Evolutionary conservation across 2,797 vertebrate species (phyloP).

Genomic region (Silurus lanzhouensis): DNA sequence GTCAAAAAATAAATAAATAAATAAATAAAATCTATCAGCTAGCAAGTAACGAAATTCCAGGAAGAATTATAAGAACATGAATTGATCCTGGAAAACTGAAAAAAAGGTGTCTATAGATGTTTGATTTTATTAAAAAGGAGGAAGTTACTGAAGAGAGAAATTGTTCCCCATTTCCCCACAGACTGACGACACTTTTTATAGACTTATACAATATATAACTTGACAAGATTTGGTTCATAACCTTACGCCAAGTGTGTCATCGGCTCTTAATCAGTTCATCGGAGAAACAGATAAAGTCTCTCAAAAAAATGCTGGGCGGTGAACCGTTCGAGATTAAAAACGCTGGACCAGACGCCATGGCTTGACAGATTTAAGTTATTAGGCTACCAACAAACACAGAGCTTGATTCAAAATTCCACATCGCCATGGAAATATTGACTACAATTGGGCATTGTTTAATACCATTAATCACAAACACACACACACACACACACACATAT

Average conservation of each 20-base stretch:
- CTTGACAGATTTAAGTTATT: background rate
- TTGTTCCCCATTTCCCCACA: too few species aligned
- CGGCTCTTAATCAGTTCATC: background rate
- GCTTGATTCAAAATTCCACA: background rate
- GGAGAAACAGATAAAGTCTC: background rate
- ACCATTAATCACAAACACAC: background rate
- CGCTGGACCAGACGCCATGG: background rate
- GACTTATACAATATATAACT: too few species aligned
- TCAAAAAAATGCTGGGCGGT: background rate
- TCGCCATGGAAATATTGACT: background rate
- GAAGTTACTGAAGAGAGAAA: too few species aligned
- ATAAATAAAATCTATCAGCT: too few species aligned
- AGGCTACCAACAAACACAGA: background rate
- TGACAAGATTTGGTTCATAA: background rate
- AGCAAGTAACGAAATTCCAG: too few species aligned
- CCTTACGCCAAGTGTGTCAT: background rate
- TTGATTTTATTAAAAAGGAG: too few species aligned
- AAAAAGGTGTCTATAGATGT: too few species aligned
- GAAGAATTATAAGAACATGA: too few species aligned
- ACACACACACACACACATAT: too few species aligned
- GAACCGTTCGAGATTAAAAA: background rate
- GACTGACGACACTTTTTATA: too few species aligned
- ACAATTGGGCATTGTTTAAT: background rate
- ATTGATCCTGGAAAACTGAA: too few species aligned
- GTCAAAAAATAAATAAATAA: too few species aligned